These are phyloP conservation scores for Amphipoea lucens DNA, from an alignment of 2,888 invertebrate genomes.

Conservation along the genomic window DNA sequence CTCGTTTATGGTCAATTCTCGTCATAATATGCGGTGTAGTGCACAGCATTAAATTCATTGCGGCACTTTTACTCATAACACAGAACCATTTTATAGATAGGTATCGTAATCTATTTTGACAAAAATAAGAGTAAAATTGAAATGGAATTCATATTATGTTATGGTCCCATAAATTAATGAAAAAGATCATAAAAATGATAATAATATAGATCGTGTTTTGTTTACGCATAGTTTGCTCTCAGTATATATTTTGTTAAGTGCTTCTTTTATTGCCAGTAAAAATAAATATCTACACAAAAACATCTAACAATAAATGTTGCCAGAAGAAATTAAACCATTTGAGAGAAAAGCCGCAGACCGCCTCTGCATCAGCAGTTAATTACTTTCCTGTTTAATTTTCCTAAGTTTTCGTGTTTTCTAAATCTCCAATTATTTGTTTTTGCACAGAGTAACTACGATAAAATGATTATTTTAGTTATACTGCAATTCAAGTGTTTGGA, in stretches of 20 bases:
- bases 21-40: slow-evolving; percentile 39
- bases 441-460: not conserved
- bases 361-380: slow-evolving; percentile 37
- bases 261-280: slow-evolving; percentile 43
- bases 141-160: slow-evolving; percentile 5
- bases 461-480: not conserved
- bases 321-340: slow-evolving; percentile 47
- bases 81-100: slow-evolving; percentile 28
- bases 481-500: not conserved
- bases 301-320: slow-evolving; percentile 30
- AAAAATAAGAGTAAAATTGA: not conserved
- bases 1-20: slow-evolving; percentile 58
- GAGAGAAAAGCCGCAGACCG: slow-evolving; percentile 34
- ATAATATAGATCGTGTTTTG: slow-evolving; percentile 3
- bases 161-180: slow-evolving; percentile 9
- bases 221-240: slow-evolving; percentile 31
- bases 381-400: slow-evolving; percentile 21
- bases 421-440: slow-evolving; percentile 10
- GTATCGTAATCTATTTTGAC: slow-evolving; percentile 16
- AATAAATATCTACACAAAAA: slow-evolving; percentile 43
- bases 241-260: slow-evolving; percentile 31
- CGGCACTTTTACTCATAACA: slow-evolving; percentile 37
- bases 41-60: slow-evolving; percentile 29
- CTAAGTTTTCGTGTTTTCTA: slow-evolving; percentile 1
- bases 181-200: slow-evolving; percentile 25